Evolutionary conservation across 1,140 invertebrate genomes (phyloP).

Genomic region (Muscidifurax raptorellus): DNA sequence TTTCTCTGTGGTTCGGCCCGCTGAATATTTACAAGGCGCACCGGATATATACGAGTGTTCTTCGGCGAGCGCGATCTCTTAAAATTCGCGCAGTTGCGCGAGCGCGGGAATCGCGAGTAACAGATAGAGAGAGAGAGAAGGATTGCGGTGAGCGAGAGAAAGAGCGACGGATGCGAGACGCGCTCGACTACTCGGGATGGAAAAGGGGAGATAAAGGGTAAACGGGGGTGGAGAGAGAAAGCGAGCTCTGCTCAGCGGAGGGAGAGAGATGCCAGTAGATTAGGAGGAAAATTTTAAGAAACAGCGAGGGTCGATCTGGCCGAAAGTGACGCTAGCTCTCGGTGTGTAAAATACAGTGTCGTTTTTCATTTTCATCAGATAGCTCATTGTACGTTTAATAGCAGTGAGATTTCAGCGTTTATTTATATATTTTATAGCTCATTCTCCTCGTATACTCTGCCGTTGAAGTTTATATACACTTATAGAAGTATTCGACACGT

Average conservation of each 20-base stretch:
- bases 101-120: slow-evolving; percentile 46
- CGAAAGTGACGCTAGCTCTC: too few species aligned
- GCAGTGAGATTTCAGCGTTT: too few species aligned
- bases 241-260: neutral
- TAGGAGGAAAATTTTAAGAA: neutral
- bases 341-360: too few species aligned
- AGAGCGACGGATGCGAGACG: slow-evolving; percentile 42
- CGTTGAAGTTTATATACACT: too few species aligned
- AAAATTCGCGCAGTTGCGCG: slow-evolving; percentile 53
- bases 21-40: slow-evolving; percentile 63
- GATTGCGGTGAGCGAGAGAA: slow-evolving; percentile 10
- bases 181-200: slow-evolving; percentile 19
- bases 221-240: slow-evolving; percentile 50
- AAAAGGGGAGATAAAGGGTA: slow-evolving; percentile 63
- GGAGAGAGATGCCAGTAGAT: neutral
- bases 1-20: slow-evolving; percentile 53
- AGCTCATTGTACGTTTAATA: too few species aligned
- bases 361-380: too few species aligned
- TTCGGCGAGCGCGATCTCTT: slow-evolving; percentile 47
- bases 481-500: too few species aligned
- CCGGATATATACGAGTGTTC: slow-evolving; percentile 55
- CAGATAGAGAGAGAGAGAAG: slow-evolving; percentile 4
- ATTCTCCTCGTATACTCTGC: too few species aligned
- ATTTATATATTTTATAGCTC: too few species aligned
- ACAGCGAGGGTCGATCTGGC: neutral